Evolutionary conservation across 2,797 vertebrate genomes (phyloP).

Genomic region (Anisognathus igniventris): DNA sequence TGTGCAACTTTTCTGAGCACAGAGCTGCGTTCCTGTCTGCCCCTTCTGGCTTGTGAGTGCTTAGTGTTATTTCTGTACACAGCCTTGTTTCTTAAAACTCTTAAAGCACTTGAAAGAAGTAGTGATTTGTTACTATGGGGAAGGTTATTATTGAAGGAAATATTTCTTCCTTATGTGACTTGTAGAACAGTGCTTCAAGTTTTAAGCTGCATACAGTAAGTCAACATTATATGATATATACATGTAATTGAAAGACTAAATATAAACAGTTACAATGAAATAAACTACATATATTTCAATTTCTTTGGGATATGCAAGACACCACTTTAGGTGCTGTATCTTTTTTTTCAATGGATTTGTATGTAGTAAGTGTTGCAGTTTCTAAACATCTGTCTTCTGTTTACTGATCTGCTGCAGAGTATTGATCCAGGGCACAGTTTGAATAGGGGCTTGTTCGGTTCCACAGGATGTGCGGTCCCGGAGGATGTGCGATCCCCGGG

Average conservation of each 20-base stretch:
- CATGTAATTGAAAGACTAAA: neutral
- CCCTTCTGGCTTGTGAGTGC: neutral
- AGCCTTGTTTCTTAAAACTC: neutral
- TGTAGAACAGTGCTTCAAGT: neutral
- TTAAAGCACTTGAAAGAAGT: neutral
- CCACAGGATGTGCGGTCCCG: too few species aligned
- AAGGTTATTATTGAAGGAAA: neutral
- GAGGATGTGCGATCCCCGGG: fast-evolving
- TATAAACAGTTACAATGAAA: neutral
- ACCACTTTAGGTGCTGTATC: neutral
- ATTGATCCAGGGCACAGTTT: neutral
- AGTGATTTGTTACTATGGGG: neutral
- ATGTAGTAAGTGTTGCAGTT: neutral
- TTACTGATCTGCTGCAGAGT: neutral
- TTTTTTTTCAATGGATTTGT: neutral
- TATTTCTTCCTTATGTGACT: neutral
- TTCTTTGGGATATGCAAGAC: neutral
- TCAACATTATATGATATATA: neutral
- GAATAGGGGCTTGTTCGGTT: fast-evolving
- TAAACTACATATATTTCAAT: fast-evolving
- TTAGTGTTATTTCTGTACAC: neutral
- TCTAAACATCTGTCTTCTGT: neutral
- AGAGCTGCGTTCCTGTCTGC: fast-evolving
- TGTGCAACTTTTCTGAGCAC: neutral
- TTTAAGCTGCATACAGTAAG: neutral